phyloP scores from a whole-genome alignment of 2,888 invertebrate genomes.

The Hesperia comma region DNA sequence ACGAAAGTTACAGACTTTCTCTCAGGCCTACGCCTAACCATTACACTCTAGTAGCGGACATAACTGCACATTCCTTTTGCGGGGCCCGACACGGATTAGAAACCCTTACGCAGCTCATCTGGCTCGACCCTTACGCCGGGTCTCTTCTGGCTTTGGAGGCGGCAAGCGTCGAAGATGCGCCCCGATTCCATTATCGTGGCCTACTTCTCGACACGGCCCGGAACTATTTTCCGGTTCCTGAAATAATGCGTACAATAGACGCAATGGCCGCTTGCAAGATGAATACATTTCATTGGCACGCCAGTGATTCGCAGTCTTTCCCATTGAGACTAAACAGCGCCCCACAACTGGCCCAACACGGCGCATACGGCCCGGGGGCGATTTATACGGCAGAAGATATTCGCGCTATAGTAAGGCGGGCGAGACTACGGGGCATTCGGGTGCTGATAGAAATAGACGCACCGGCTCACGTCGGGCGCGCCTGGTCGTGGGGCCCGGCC shows the following conservation, averaged over 20 bases:
- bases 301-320: conserved; percentile 96
- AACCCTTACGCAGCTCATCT: conserved; percentile 91
- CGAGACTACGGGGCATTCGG: conserved; percentile 91
- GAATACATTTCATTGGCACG: conserved; percentile 97
- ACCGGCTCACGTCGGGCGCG: conserved; percentile 94
- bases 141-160: conserved; percentile 86
- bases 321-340: conserved; percentile 91
- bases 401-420: conserved; percentile 89
- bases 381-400: conserved; percentile 89
- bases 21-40: conserved; percentile 79
- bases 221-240: conserved; percentile 91
- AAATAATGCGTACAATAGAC: conserved; percentile 89
- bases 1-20: conserved; percentile 89
- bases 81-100: conserved; percentile 91
- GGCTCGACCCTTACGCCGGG: conserved; percentile 88
- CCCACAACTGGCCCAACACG: conserved; percentile 91
- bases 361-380: conserved; percentile 92
- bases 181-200: conserved; percentile 91
- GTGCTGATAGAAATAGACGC: conserved; percentile 95
- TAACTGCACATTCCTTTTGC: conserved; percentile 88
- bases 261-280: conserved; percentile 95
- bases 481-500: conserved; percentile 92
- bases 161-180: conserved; percentile 89
- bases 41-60: conserved; percentile 82
- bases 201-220: conserved; percentile 95